A percentile compares a stretch with the other conserved stretches of the same genome.
These are phyloP conservation scores for Lutraria lutraria DNA, from an alignment of 2,888 invertebrate genomes.

Conservation along the genomic window DNA sequence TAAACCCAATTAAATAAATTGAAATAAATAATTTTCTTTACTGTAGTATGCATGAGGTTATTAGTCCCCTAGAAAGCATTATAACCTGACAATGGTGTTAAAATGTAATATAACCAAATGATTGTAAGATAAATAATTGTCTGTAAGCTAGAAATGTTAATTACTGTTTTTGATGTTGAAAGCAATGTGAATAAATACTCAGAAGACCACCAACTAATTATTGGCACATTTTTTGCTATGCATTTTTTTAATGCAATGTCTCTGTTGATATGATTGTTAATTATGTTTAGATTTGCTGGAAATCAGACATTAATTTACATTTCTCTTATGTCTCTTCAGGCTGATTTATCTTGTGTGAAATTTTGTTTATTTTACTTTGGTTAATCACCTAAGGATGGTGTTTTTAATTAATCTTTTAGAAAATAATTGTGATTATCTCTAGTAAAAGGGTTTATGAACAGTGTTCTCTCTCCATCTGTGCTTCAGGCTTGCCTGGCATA, in stretches of 20 bases:
- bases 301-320: slow-evolving; percentile 41
- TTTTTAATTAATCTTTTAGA: slow-evolving; percentile 40
- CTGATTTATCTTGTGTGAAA: slow-evolving; percentile 34
- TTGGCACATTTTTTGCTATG: slow-evolving; percentile 28
- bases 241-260: slow-evolving; percentile 21
- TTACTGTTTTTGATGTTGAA: background rate
- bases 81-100: background rate
- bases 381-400: slow-evolving; percentile 31
- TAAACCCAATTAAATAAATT: too few relatives aligned
- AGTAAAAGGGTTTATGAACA: slow-evolving; percentile 1
- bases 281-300: slow-evolving; percentile 50
- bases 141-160: background rate
- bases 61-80: background rate
- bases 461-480: background rate
- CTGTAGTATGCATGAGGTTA: background rate
- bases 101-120: background rate
- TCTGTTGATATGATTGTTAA: slow-evolving; percentile 48
- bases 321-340: slow-evolving; percentile 20
- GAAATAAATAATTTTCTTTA: too few relatives aligned
- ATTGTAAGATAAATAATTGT: slow-evolving; percentile 8
- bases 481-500: slow-evolving; percentile 23
- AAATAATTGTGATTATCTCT: slow-evolving; percentile 31
- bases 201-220: slow-evolving; percentile 9
- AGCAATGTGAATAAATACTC: background rate
- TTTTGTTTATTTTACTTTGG: slow-evolving; percentile 50